These are phyloP conservation scores for Poecilobothrus nobilitatus DNA, from an alignment of 2,888 invertebrate species.

Conservation along the genomic window DNA sequence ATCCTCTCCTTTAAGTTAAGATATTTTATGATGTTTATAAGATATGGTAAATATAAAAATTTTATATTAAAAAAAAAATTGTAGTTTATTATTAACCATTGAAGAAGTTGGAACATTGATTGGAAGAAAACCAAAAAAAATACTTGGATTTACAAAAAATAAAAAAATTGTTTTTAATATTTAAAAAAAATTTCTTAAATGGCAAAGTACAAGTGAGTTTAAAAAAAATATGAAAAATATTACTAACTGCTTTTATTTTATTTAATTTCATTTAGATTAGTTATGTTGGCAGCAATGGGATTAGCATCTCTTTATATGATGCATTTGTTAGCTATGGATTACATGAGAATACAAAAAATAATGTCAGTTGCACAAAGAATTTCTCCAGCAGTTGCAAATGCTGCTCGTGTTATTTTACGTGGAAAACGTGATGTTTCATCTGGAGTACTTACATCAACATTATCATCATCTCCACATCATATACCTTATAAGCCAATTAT, in stretches of 20 bases:
- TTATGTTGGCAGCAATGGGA: constrained; percentile 42
- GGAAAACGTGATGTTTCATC: constrained; percentile 30
- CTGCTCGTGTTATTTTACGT: constrained; percentile 26
- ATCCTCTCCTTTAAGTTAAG: too few species aligned
- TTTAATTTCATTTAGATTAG: constrained; percentile 26
- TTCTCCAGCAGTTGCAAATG: background rate
- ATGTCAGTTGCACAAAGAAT: constrained; percentile 30
- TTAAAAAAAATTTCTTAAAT: background rate
- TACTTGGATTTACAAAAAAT: too few species aligned
- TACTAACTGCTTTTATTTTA: background rate
- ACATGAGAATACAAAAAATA: constrained; percentile 42
- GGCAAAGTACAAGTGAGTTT: constrained; percentile 1
- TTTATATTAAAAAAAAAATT: background rate
- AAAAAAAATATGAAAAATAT: background rate
- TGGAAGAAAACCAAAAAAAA: background rate
- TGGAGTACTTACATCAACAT: background rate
- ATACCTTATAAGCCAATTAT: background rate
- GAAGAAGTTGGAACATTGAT: background rate
- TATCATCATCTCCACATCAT: constrained; percentile 10
- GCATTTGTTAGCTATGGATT: constrained; percentile 46
- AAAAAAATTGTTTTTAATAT: too few species aligned
- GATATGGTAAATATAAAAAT: background rate
- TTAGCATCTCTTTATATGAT: constrained; percentile 46
- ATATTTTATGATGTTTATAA: too few species aligned
- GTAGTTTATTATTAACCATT: background rate